A percentile compares a stretch with the other conserved stretches of the same genome.
phyloP scores from a whole-genome alignment of 1,140 invertebrate species.

The Nasonia longicornis region DNA sequence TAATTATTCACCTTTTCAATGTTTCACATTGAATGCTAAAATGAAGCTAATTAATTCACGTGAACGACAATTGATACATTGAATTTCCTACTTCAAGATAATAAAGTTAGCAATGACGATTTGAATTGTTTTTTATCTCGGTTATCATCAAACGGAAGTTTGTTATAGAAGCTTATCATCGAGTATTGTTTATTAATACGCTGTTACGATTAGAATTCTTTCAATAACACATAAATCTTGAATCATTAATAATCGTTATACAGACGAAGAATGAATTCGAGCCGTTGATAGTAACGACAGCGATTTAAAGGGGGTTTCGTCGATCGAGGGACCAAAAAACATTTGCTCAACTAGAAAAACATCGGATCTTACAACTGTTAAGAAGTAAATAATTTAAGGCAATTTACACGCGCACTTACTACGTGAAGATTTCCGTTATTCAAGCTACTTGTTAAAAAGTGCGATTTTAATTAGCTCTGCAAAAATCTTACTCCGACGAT shows the following conservation, averaged over 20 bases:
- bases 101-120: background rate
- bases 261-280: background rate
- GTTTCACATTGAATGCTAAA: background rate
- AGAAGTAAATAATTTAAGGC: slow-evolving; percentile 38
- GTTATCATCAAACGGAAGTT: slow-evolving; percentile 1
- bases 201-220: slow-evolving; percentile 13
- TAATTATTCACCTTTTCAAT: background rate
- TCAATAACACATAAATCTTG: background rate
- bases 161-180: background rate
- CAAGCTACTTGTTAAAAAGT: slow-evolving; percentile 14
- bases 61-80: slow-evolving; percentile 22
- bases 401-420: slow-evolving; percentile 37
- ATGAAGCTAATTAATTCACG: background rate
- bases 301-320: slow-evolving; percentile 17
- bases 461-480: slow-evolving; percentile 8
- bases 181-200: background rate
- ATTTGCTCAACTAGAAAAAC: slow-evolving; percentile 37
- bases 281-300: slow-evolving; percentile 25
- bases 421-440: slow-evolving; percentile 19
- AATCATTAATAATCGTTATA: background rate
- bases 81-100: background rate
- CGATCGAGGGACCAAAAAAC: slow-evolving; percentile 18
- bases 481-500: slow-evolving; percentile 38
- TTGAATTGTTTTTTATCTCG: no score
- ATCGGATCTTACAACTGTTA: slow-evolving; percentile 19